Base-by-base conservation (phyloP, 2,797 vertebrate species). In the Poecilia wingei region DNA sequence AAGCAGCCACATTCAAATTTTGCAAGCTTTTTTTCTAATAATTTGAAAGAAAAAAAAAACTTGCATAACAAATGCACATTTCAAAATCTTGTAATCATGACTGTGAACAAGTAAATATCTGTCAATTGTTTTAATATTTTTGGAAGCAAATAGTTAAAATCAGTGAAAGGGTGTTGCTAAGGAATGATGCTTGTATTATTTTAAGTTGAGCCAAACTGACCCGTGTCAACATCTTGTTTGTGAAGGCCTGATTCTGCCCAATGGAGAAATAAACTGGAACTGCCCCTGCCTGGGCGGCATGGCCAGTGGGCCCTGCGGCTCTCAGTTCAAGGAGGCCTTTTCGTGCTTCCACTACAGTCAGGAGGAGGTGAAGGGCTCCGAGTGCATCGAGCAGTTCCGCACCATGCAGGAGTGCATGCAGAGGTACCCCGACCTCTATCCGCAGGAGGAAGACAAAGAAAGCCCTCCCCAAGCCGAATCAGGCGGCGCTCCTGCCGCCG, bases 361-460 rank as follows among this genome's bases (percentile, higher is more conserved):
- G 16, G 97, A 98, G 87, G 98, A 98, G 78, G 92, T 99, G 90
- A 99, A 99, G 84, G 98, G 98, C 64, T 98, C 98, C 0, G 97
- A 99, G 86, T 99, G 98, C 92, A 92, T 99, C 45, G 96, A 98
- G 73, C 91, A 98, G 85, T 99, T 99, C 89, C 97, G 96, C 75
- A 91, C 93, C 90, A 99, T 99, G 98, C 98, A 99, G 79, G 97
- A 99, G 75, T 98, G 97, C 94, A 98, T 99, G 98, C 98, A 99
- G 90, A 97, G 89, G 83, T 99, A 96, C 86, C 98, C 98, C 0
- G 98, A 99, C 92, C 97, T 99, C 80, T 99, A 98, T 84, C 98
- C 98, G n/a, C 97, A 99, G 89, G 96, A 96, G 69, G 94, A 96
- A 36, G 95, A 96, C 5, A 96, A 96, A 6, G 97, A 95, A 78